Conservation (phyloP, 2,888 invertebrate species). For the Epirrhoe tristata region DNA sequence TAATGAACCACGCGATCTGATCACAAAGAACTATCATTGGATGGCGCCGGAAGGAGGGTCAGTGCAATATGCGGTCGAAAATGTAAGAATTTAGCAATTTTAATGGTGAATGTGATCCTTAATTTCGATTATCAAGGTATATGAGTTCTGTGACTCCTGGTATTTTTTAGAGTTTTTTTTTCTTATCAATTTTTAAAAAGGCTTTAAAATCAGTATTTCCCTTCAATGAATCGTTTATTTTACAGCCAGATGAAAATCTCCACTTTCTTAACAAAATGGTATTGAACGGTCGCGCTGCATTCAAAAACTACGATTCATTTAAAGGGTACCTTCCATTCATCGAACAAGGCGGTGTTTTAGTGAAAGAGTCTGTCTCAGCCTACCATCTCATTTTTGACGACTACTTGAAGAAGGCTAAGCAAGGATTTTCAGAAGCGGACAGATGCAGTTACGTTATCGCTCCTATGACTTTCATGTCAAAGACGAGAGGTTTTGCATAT, state of each 20-base stretch:
- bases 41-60: constrained; percentile 89
- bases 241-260: constrained; percentile 72
- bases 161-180: no score
- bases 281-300: constrained; percentile 68
- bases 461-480: constrained; percentile 87
- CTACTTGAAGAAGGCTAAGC: constrained; percentile 87
- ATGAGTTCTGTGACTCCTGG: no score
- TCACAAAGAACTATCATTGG: constrained; percentile 88
- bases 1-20: constrained; percentile 88
- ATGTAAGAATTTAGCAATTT: constrained; percentile 70
- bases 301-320: constrained; percentile 59
- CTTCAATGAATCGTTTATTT: not conserved
- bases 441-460: constrained; percentile 92
- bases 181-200: no score
- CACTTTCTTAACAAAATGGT: constrained; percentile 75
- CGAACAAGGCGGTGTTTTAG: constrained; percentile 68
- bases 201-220: not conserved
- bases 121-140: no score
- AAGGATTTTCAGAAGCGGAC: constrained; percentile 84
- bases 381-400: constrained; percentile 89
- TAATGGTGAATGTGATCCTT: no score
- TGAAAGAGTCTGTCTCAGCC: constrained; percentile 89
- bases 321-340: constrained; percentile 65
- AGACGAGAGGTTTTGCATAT: constrained; percentile 90
- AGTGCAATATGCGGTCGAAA: constrained; percentile 87